Base-by-base conservation (phyloP, 2,797 vertebrate species). In the Hyperoplus lanceolatus region DNA sequence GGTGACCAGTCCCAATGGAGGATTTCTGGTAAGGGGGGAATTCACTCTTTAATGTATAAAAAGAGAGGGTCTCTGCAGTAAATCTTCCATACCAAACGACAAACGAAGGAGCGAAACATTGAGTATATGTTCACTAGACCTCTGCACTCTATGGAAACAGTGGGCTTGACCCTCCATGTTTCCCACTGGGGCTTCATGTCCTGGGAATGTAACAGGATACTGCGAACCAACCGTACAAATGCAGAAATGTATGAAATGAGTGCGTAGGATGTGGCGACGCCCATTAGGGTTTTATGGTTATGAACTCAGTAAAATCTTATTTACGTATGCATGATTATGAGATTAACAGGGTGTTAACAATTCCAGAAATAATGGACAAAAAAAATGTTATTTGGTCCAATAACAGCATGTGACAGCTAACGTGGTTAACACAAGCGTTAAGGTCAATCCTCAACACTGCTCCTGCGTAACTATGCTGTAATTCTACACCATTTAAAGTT, bases 1-100 rank as follows among this genome's bases (percentile, higher is more conserved):
- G 92, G 96, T 99, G 81, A 96, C 97, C 89, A 98, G 97, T 94
- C 97, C 98, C 80, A 96, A 93, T 3, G 97, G 97, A 92, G 98
- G 98, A 12, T 99, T 99, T 96, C 94, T 99, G 98, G 98, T 99
- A 96, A 95, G 97, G 18, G 29, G 70, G 57, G 69, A 48, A 46
- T 53, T 63, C 67, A 43, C 41, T 70, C 75, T 63, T 51, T 75
- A 42, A 45, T 73, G 75, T 56, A 79, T 78, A 38, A 50, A 83
- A 69, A 50, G 13, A 21, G 29, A 29, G 29, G 29, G 29, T 29
- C 69, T 80, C 55, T 48, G 48, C 12, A 16, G 41, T 73, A 42
- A 6, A 78, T 72, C 50, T 84, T 88, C 80, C 75, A 70, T 80
- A 72, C 15, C 39, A 74, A 54, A 65, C 72, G 29, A 53, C 29